These are phyloP conservation scores for Sebastiscus albofasciatus DNA, from an alignment of 2,797 vertebrate genomes.

Conservation along the genomic window DNA sequence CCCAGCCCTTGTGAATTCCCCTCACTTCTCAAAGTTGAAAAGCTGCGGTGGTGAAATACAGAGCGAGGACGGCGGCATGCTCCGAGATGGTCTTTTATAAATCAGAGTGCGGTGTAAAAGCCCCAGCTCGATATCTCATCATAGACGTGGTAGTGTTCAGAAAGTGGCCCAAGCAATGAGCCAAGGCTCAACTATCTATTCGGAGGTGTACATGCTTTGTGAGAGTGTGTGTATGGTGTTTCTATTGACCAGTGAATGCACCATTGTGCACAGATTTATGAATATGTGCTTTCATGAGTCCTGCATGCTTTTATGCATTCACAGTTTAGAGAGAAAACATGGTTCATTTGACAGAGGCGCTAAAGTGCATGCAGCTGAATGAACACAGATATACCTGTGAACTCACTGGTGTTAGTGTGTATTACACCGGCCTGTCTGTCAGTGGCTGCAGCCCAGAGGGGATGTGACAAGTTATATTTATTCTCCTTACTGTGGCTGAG, in stretches of 20 bases:
- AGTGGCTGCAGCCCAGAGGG: background rate
- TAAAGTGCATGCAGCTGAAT: constrained; percentile 42
- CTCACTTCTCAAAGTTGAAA: constrained; percentile 51
- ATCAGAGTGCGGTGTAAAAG: constrained; percentile 70
- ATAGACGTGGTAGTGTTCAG: constrained; percentile 67
- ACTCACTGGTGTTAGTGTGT: constrained; percentile 1
- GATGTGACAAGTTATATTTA: background rate
- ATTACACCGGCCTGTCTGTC: background rate
- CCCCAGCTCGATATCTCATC: constrained; percentile 78
- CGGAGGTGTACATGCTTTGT: constrained; percentile 44
- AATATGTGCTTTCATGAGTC: constrained; percentile 47
- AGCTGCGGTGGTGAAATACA: constrained; percentile 67
- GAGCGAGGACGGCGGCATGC: constrained; percentile 39
- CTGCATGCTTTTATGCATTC: constrained; percentile 47
- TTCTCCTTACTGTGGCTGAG: background rate
- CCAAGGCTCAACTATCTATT: constrained; percentile 63
- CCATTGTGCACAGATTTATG: constrained; percentile 59
- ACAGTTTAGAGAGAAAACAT: constrained; percentile 47
- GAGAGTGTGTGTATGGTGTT: constrained; percentile 34
- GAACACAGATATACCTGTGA: constrained; percentile 33
- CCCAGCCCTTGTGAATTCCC: constrained; percentile 45
- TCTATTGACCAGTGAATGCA: constrained; percentile 62
- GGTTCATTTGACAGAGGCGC: constrained; percentile 43
- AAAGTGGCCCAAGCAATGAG: constrained; percentile 70
- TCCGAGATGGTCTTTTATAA: constrained; percentile 71